Conservation (phyloP, 1,140 invertebrate genomes). For the Lethrus apterus region DNA sequence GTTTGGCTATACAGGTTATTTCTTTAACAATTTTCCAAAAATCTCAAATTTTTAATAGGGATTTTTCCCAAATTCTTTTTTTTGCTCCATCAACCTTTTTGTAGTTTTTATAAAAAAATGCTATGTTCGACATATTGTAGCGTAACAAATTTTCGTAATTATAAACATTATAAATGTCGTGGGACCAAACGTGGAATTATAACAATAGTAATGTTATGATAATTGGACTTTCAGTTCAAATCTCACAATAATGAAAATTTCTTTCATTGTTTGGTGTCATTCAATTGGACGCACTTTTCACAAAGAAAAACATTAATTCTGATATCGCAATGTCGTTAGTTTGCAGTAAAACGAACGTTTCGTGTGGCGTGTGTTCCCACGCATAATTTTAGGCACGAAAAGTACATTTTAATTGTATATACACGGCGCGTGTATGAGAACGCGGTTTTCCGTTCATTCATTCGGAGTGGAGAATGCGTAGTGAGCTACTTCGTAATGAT, state of each 20-base stretch:
- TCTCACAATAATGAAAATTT: background rate
- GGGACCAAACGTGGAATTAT: background rate
- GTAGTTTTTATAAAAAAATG: too few species aligned
- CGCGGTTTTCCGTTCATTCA: slow-evolving; percentile 20
- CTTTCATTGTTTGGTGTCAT: slow-evolving; percentile 1
- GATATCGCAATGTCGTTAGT: background rate
- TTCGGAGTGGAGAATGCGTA: slow-evolving; percentile 19
- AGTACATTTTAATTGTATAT: background rate
- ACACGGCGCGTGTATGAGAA: background rate
- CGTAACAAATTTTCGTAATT: slow-evolving; percentile 3
- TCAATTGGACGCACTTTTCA: background rate
- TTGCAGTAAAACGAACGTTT: background rate
- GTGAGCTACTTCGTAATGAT: slow-evolving; percentile 20
- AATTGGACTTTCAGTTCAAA: background rate
- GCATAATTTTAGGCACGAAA: background rate
- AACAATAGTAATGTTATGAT: slow-evolving; percentile 9
- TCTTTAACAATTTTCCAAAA: too few species aligned
- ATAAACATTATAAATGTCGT: background rate
- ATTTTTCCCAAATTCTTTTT: too few species aligned
- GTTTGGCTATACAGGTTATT: too few species aligned
- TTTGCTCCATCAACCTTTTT: too few species aligned
- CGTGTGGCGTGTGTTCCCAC: background rate
- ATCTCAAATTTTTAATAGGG: too few species aligned
- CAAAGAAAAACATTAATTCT: background rate
- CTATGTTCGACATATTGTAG: too few species aligned